A percentile compares a stretch with the other conserved stretches of the same genome.
Evolutionary conservation across 64 coral and sea anemone genomes (phyloP).

Genomic region (Dendrophyllia cribrosa): DNA sequence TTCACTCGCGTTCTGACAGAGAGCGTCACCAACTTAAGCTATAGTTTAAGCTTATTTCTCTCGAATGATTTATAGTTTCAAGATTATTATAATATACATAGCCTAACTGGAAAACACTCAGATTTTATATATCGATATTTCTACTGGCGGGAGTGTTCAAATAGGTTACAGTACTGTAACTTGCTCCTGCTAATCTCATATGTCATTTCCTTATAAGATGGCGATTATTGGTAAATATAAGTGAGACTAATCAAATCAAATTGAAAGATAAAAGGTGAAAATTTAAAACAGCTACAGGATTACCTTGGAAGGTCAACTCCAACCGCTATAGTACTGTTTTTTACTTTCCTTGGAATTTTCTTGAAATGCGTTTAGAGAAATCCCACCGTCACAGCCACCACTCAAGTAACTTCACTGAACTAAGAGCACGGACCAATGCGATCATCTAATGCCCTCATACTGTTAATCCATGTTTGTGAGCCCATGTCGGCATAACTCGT

Average conservation of each 20-base stretch:
- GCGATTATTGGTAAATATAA: background rate
- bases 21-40: too few relatives aligned
- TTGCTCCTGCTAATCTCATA: too few relatives aligned
- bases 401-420: background rate
- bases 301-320: conserved; percentile 28
- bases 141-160: background rate
- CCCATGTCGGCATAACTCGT: background rate
- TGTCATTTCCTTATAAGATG: background rate
- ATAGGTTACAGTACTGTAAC: background rate
- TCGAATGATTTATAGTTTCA: too few relatives aligned
- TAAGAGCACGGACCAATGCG: background rate
- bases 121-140: too few relatives aligned
- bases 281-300: background rate
- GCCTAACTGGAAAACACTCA: too few relatives aligned
- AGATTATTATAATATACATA: too few relatives aligned
- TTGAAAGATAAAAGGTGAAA: background rate
- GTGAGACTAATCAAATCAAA: background rate
- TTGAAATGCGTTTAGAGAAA: background rate
- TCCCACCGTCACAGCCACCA: background rate
- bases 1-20: too few relatives aligned
- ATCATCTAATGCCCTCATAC: background rate
- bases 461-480: background rate
- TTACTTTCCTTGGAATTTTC: background rate
- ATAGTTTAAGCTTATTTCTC: too few relatives aligned
- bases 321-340: background rate